Evolutionary conservation across 1,140 invertebrate species (phyloP).

Genomic region (Drosophila micromelanica): DNA sequence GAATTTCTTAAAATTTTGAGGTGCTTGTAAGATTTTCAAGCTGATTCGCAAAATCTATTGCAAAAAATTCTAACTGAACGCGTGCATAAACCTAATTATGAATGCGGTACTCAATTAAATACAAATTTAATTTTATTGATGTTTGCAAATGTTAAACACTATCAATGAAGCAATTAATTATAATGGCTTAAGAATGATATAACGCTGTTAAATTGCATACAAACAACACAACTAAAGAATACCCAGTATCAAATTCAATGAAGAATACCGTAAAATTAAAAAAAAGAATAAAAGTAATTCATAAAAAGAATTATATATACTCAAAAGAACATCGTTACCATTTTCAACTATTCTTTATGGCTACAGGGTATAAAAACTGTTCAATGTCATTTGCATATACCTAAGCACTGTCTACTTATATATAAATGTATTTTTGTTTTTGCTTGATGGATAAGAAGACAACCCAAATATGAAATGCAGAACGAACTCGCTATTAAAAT

Average conservation of each 20-base stretch:
- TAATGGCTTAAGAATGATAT: constrained; percentile 26
- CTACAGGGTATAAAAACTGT: constrained; percentile 14
- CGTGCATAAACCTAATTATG: constrained; percentile 15
- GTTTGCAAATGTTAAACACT: constrained; percentile 11
- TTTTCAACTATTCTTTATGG: background rate
- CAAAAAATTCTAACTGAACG: background rate
- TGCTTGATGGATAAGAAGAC: constrained; percentile 20
- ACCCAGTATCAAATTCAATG: background rate
- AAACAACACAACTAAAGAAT: background rate
- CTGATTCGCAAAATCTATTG: background rate
- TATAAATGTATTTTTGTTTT: constrained; percentile 12
- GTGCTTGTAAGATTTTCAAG: background rate
- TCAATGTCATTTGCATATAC: constrained; percentile 63
- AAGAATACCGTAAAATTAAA: no score
- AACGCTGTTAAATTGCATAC: background rate
- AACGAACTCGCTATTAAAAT: constrained; percentile 69
- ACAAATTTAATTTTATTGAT: constrained; percentile 9
- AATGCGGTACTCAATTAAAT: constrained; percentile 9
- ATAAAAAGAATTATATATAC: no score
- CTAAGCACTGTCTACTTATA: constrained; percentile 34
- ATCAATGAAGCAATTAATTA: constrained; percentile 68
- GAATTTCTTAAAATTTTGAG: no score
- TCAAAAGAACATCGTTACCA: background rate
- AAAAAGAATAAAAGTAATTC: no score
- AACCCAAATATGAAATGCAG: constrained; percentile 44